Evolutionary conservation across 1,140 invertebrate genomes (phyloP), one percentile per base, ranked within the genome.

Genomic region (Drosophila obscura): DNA sequence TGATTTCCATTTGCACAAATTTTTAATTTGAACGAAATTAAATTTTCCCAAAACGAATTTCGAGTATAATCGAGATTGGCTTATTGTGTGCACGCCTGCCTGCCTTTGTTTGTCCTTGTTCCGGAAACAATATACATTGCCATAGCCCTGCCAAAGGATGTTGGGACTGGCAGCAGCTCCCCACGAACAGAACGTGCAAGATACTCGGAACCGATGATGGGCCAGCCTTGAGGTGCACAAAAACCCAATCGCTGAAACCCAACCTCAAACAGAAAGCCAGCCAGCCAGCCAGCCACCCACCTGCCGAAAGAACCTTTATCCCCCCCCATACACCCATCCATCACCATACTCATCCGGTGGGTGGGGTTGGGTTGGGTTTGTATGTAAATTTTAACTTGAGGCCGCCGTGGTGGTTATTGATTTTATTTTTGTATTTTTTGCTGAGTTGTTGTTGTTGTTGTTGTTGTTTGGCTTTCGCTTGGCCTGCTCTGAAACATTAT

Each of bases 361-460:
- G 15, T 5, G 0, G 13, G 8, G 5, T 16, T 8, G n/a, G 31
- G 15, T 7, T 2, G 15, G 16, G 13, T 6, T 43, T 28, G 49
- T n/a, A 65, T 66, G 72, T 52, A 74, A 59, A 74, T 74, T 73
- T 79, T 26, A 52, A 49, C 55, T 78, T 39, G 35, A 39, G 71
- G 80, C 68, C 61, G 80, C 68, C 61, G 48, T 78, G 78, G 77
- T 75, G 78, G 82, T 87, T 85, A 87, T 85, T 87, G 81, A 85
- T 85, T 81, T 78, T 83, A 44, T 76, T 51, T 26, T 65, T 45
- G 41, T 57, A 28, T 26, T 57, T 52, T 45, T 59, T 15, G 31
- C 8, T 52, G 7, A n/a, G n/a, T n/a, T n/a, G n/a, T n/a, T n/a
- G 19, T 57, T 39, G 9, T 41, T 7, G 46, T 55, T 73, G n/a